Evolutionary conservation across 2,113 vertebrate species (phyloP), one percentile per base, ranked within the genome.

Genomic region (Alligator sinensis): DNA sequence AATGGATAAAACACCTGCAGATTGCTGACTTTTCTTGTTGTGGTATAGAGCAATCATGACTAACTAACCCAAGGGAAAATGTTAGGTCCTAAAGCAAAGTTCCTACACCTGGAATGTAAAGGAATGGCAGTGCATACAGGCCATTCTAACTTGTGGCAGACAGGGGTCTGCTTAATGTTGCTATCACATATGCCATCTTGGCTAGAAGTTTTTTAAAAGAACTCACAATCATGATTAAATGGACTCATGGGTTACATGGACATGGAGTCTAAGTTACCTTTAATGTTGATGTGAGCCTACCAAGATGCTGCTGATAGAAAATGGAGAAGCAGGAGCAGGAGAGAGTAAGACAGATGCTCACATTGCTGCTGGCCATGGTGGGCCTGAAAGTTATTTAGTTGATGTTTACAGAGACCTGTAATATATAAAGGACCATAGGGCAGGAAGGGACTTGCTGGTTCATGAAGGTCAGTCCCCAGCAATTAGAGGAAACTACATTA

Each of bases 151-250:
- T 87, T 38, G 24, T 11, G 28, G n/a, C 77, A 10, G 21, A 27
- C 38, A 80, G 38, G 11, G 18, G 78, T 5, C 15, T 61, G 38
- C 17, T 57, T 84, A 18, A 47, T 30, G n/a, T 1, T 76, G 18
- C 8, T 24, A 3, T 87, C 58, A 15, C 10, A 15, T 63, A 63
- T 87, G 21, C 16, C 15, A 74, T 30, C 89, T 78, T 28, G 16
- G 6, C 19, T 74, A 59, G 11, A 30, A 47, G 34, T 47, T 70
- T 74, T 74, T 38, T 11, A 30, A 47, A 22, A 74, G 70, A 7
- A 38, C 34, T 72, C 10, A 38, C 1, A 0, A 5, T 6, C 17
- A 4, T 47, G 16, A 1, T 0, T 38, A 30, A n/a, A 5, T 11
- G 22, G 47, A 4, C 1, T 21, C 24, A 38, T 74, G 24, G 2